Base-by-base conservation (phyloP, 2,797 vertebrate genomes). In the Amblyraja radiata region DNA sequence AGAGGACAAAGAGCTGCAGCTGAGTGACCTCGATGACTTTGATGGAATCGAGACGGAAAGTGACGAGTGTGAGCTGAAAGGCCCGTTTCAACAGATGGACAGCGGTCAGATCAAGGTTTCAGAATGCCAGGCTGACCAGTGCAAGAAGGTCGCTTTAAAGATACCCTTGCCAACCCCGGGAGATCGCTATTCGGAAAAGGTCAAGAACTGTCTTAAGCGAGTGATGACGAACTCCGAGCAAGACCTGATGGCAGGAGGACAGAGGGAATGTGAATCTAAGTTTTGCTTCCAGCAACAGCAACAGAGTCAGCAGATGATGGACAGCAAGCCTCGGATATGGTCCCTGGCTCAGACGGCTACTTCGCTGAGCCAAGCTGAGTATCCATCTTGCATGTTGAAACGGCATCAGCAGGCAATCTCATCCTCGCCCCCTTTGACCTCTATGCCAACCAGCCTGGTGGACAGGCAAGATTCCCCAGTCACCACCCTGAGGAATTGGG, bases 401-500 rank as follows among this genome's bases (percentile, higher is more conserved):
- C 97, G 98, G 95, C 90, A 76, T 25, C 97, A 96, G 54, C 97
- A 97, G 93, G 96, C 36, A 11, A 46, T 96, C 46, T 95, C 98
- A 93, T 93, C 94, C 23, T 95, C 97, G 23, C 96, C 96, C 18
- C 96, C 96, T 83, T 96, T 92, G 90, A 16, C 96, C 58, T 96
- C 97, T 68, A 97, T 96, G 88, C 97, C 95, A 73, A 96, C 93
- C 58, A 96, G 94, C 94, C 96, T 95, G 95, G 95, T 95, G 96
- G 98, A 97, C 96, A 97, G 96, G 95, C 97, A 99, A 96, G 99
- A 99, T 96, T 99, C 99, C 61, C 99, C 99, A 14, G 99, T 99
- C 94, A 98, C 98, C 93, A 99, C 97, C 94, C 97, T 99, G 95
- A 98, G 99, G 97, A 99, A 99, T 97, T 99, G 99, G 99, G 98